Conservation (phyloP, 2,888 invertebrate genomes). For the Zelleria hepariella region DNA sequence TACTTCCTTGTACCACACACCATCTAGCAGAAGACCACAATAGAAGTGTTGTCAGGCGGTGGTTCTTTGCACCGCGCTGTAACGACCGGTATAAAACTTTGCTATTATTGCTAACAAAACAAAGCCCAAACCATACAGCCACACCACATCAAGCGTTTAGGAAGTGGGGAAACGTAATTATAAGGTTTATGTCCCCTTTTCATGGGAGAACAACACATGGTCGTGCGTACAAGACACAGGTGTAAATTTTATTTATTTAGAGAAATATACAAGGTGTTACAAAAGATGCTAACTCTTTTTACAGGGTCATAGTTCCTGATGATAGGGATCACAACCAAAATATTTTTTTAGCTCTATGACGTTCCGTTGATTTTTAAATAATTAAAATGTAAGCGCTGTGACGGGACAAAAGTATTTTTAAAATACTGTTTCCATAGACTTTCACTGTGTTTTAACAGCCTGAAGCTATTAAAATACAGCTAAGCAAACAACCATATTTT, state of each 20-base stretch:
- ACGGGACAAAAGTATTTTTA: too few species aligned
- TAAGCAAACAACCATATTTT: too few species aligned
- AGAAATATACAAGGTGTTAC: too few species aligned
- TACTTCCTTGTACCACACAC: background rate
- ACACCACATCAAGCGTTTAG: background rate
- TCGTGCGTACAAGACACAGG: background rate
- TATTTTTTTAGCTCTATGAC: too few species aligned
- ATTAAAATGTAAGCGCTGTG: too few species aligned
- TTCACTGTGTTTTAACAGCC: too few species aligned
- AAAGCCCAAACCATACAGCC: background rate
- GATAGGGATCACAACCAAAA: too few species aligned
- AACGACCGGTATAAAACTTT: background rate
- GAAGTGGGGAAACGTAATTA: background rate
- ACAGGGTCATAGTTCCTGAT: too few species aligned
- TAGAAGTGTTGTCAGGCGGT: background rate
- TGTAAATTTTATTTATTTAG: background rate
- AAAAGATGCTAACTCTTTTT: too few species aligned
- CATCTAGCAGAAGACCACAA: background rate
- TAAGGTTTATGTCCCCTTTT: background rate
- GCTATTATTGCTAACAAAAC: background rate
- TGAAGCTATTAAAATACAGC: too few species aligned
- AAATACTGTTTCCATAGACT: too few species aligned
- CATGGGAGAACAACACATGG: background rate
- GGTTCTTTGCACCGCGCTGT: background rate
- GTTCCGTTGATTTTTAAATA: too few species aligned